phyloP scores from a whole-genome alignment of 2,113 vertebrate genomes.

The Micronisus gabar region DNA sequence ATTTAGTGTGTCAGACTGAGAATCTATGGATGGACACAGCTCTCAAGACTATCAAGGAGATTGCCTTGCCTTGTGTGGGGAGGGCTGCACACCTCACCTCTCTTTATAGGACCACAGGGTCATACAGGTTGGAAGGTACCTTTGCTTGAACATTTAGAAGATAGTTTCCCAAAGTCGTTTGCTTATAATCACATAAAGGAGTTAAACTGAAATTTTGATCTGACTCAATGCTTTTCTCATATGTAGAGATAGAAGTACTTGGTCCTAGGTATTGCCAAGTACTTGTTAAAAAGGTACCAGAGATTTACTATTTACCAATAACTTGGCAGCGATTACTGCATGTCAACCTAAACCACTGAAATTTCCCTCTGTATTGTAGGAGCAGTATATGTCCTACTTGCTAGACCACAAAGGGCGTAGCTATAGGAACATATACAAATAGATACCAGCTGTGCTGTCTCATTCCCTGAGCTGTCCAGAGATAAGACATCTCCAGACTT shows the following conservation, averaged over 20 bases:
- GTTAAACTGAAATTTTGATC: not conserved
- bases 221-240: not conserved
- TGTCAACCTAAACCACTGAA: not conserved
- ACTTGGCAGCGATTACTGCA: not conserved
- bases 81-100: not conserved
- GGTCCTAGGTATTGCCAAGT: not conserved
- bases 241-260: not conserved
- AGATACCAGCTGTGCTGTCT: not conserved
- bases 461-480: not conserved
- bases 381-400: not conserved
- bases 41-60: not conserved
- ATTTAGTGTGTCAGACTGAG: not conserved
- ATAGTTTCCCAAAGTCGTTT: rapidly evolving
- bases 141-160: not conserved
- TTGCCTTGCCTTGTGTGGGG: not conserved
- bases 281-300: not conserved
- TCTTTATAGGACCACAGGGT: not conserved
- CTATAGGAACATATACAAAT: not conserved
- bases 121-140: not conserved
- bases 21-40: not conserved
- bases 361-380: not conserved
- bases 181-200: not conserved
- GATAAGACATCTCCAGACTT: not conserved
- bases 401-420: not conserved
- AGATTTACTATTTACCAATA: not conserved